Base-by-base conservation (phyloP, 2,888 invertebrate genomes). In the Criorhina ranunculi region DNA sequence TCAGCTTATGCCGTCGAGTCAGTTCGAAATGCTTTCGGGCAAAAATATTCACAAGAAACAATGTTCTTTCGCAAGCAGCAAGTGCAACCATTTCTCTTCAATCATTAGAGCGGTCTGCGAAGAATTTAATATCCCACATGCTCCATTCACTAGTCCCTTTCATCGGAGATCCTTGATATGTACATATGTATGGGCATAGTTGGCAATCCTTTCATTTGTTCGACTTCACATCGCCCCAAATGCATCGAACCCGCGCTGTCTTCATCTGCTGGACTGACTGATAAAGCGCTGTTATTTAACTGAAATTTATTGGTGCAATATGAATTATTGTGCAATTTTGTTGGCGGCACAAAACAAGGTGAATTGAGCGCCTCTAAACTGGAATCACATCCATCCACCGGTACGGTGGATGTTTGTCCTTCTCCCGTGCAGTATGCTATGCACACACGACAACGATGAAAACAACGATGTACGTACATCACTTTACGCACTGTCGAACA, bases 281-380 rank as follows among this genome's bases (percentile, higher is more conserved):
- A 79, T 69, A 69, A 78, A 83, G 57, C 69, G 79, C 64, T 79
- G 73, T 79, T 85, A 82, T 86, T 85, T 79, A 75, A 82, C 86
- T 83, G 76, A 87, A 87, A 87, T 87, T 87, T 87, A 87, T 87
- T 86, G 86, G 82, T 81, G 75, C 73, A 86, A 75, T 86, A 87
- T 87, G 87, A 87, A 86, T 87, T 87, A 87, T 87, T 87, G 86
- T 78, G 86, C 87, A 87, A 87, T 87, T 87, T 86, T 73, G 86
- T 78, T 86, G 83, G 72, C 81, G 87, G 87, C 86, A 80, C 72
- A 79, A 78, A 82, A 86, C 70, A 72, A 77, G 77, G 72, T 75
- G 62, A 70, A 78, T 46, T 69, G 72, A 85, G 59, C 51, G 67
- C 70, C 55, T 57, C 40, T 24, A 29, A 79, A 70, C 78, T 72